Evolutionary conservation across 2,113 vertebrate species (phyloP), one percentile per base, ranked within the genome.

Genomic region (Motacilla tschutschensis): DNA sequence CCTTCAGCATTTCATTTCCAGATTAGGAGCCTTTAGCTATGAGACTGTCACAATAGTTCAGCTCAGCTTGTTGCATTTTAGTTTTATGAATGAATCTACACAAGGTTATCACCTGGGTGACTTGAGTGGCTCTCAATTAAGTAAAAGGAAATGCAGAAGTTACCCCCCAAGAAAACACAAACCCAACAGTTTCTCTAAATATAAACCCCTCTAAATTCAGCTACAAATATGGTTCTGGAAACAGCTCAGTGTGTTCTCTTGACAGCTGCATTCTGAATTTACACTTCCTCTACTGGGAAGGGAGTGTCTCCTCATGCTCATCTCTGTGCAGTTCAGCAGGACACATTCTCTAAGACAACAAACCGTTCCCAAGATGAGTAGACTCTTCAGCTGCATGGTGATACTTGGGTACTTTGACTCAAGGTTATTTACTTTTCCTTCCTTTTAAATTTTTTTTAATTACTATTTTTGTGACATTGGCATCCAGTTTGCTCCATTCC

Each of bases 161-260:
- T 12, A 8, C 7, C 7, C 20, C 6, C 3, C 0, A n/a, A 50
- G 26, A 62, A 69, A 4, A 0, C 0, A 3, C 31, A 82, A 69
- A 48, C 17, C 17, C 3, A 47, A 44, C 15, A n/a, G 10, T 78
- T 69, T 29, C 29, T 77, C 40, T 88, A 80, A 92, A 74, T 63
- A 60, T 59, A 67, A 85, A 69, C 2, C 8, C 14, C 24, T 80
- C 16, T 43, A 71, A 64, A 83, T 66, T 47, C 22, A 74, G 25
- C 36, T 35, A 16, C 67, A 73, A 87, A 63, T 70, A 79, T 2
- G 16, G 47, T 41, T 6, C 36, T 77, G 60, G 51, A 84, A 87
- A 48, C 33, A 87, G 43, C 36, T 84, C 29, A 17, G 8, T 69
- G 36, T 86, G 73, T 84, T 46, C 31, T 88, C 43, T 35, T 28